Evolutionary conservation across 2,888 invertebrate species (phyloP).

Genomic region (Thymelicus acteon): DNA sequence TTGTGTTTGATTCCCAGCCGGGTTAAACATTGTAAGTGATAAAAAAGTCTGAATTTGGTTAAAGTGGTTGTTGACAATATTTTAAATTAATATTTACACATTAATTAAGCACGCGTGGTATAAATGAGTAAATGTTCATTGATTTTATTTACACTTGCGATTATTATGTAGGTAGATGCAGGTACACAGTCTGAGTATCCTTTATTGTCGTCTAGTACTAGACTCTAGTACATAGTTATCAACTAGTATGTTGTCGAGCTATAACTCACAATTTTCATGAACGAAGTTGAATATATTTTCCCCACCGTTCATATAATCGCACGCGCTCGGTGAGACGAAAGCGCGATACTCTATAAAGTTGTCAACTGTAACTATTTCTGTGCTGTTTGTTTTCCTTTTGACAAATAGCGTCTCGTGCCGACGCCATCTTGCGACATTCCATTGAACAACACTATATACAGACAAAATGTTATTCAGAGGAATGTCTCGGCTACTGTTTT

Average conservation of each 20-base stretch:
- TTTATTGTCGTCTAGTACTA: too few species aligned
- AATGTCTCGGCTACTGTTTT: slow-evolving; percentile 15
- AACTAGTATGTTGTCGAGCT: neutral
- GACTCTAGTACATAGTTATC: neutral
- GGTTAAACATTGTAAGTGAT: too few species aligned
- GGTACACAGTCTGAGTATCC: too few species aligned
- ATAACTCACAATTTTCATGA: slow-evolving; percentile 15
- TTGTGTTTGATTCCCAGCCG: too few species aligned
- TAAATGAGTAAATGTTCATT: too few species aligned
- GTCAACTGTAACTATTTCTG: slow-evolving; percentile 81
- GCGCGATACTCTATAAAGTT: slow-evolving; percentile 72
- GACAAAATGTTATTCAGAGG: slow-evolving; percentile 39
- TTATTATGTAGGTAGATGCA: too few species aligned
- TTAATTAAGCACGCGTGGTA: too few species aligned
- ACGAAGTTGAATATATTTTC: slow-evolving; percentile 28
- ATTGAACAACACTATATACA: slow-evolving; percentile 46
- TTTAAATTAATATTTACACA: too few species aligned
- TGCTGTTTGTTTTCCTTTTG: slow-evolving; percentile 80
- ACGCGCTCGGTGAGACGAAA: slow-evolving; percentile 45
- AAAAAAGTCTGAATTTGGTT: too few species aligned
- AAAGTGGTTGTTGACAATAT: too few species aligned
- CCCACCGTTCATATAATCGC: slow-evolving; percentile 42
- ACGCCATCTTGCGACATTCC: slow-evolving; percentile 72
- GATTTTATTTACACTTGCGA: too few species aligned
- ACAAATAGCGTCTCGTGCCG: slow-evolving; percentile 72